phyloP scores from a whole-genome alignment of 2,888 invertebrate species.

The Microctonus brassicae region DNA sequence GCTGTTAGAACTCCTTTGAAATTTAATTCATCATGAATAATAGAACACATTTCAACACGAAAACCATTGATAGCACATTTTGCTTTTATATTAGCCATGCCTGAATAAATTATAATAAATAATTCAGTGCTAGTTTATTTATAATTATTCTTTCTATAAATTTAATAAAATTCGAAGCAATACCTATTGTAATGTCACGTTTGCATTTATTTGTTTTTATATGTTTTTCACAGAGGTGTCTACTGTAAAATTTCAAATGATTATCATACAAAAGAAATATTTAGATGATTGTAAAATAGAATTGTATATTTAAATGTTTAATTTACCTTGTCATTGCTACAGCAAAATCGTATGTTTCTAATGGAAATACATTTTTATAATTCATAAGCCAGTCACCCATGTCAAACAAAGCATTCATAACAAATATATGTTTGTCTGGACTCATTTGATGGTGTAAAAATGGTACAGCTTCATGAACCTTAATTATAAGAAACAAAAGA shows the following conservation, averaged over 20 bases:
- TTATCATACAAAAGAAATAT: too few species aligned
- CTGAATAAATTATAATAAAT: not conserved
- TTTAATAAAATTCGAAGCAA: not conserved
- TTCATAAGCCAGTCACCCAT: not conserved
- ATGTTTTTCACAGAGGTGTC: not conserved
- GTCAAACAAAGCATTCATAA: not conserved
- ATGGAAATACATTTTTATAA: not conserved
- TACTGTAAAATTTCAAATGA: not conserved
- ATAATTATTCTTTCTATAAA: too few species aligned
- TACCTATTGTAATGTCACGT: too few species aligned
- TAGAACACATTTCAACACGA: not conserved
- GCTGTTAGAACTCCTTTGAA: not conserved
- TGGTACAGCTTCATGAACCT: not conserved
- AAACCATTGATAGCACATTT: not conserved
- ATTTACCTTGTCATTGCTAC: slow-evolving; percentile 13
- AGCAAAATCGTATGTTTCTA: not conserved
- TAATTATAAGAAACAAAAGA: not conserved
- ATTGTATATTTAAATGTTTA: not conserved
- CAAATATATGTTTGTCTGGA: not conserved
- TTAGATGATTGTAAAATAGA: not conserved
- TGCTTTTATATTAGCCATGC: not conserved
- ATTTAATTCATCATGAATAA: not conserved
- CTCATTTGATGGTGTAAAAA: not conserved
- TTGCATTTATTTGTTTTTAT: too few species aligned
- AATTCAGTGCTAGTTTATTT: not conserved